Conservation (phyloP, 2,888 invertebrate genomes). For the Catocala nupta region DNA sequence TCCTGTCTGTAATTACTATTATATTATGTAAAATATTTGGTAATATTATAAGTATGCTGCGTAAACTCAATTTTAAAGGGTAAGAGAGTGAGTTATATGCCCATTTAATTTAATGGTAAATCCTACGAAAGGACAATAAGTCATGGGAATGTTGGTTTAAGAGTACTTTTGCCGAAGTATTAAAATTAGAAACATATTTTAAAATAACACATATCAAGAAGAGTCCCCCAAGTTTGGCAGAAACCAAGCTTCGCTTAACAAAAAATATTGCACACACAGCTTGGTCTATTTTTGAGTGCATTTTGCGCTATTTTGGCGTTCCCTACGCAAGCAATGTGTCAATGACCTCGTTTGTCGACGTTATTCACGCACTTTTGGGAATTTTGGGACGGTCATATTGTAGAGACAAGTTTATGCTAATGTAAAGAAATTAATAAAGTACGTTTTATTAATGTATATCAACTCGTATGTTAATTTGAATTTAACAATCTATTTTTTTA, state of each 20-base stretch:
- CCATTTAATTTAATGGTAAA: no score
- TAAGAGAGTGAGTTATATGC: no score
- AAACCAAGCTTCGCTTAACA: constrained; percentile 69
- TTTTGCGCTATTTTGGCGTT: constrained; percentile 88
- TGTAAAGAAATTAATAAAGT: constrained; percentile 42
- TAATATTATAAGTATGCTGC: no score
- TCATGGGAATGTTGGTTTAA: no score
- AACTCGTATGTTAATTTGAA: not conserved
- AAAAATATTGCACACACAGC: constrained; percentile 86
- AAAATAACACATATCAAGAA: constrained; percentile 25
- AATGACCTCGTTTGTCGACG: constrained; percentile 84
- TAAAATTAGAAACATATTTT: not conserved
- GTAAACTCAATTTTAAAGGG: no score
- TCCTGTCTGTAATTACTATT: no score
- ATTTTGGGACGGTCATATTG: constrained; percentile 76
- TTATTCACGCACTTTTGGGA: constrained; percentile 86
- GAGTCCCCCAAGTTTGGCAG: constrained; percentile 65
- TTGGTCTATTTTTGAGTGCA: constrained; percentile 86
- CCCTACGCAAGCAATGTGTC: constrained; percentile 83
- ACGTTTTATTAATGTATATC: constrained; percentile 12
- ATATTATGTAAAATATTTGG: no score
- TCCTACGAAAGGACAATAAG: no score
- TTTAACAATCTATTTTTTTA: not conserved
- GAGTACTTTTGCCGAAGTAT: not conserved
- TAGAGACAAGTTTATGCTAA: constrained; percentile 56